phyloP scores from a whole-genome alignment of 2,797 vertebrate genomes.

The Luscinia megarhynchos region DNA sequence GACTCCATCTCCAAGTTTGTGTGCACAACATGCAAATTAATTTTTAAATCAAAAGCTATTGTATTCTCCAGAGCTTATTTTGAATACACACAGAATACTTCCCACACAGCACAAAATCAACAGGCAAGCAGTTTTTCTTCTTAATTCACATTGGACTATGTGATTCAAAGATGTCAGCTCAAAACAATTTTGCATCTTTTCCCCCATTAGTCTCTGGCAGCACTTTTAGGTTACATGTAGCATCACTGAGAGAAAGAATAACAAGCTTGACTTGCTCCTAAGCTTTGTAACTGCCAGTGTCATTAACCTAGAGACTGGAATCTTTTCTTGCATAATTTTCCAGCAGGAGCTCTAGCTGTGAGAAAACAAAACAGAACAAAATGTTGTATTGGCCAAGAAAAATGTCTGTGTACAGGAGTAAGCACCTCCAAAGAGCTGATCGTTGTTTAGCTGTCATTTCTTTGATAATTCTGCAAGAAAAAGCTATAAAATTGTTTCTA shows the following conservation, averaged over 20 bases:
- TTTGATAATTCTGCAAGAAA: not conserved
- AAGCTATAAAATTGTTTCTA: not conserved
- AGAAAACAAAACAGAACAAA: not conserved
- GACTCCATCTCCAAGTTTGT: slow-evolving; percentile 54
- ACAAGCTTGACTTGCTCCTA: not conserved
- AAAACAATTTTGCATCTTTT: slow-evolving; percentile 7
- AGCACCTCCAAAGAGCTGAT: not conserved
- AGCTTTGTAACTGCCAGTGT: not conserved
- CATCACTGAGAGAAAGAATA: not conserved
- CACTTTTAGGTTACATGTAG: not conserved
- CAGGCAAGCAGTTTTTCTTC: slow-evolving; percentile 14
- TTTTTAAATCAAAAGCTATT: slow-evolving; percentile 61
- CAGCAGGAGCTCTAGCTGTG: not conserved
- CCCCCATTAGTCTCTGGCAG: not conserved
- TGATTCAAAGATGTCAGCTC: not conserved
- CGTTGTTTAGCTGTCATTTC: not conserved
- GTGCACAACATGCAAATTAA: slow-evolving; percentile 54
- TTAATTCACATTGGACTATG: not conserved
- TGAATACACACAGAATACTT: not conserved
- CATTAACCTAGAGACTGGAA: not conserved
- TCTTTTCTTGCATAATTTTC: not conserved
- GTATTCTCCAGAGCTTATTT: slow-evolving; percentile 37
- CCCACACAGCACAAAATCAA: slow-evolving; percentile 35
- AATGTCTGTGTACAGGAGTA: not conserved
- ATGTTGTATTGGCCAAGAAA: not conserved